Evolutionary conservation across 2,888 invertebrate species (phyloP), one percentile per base, ranked within the genome.

Genomic region (Phania funesta): DNA sequence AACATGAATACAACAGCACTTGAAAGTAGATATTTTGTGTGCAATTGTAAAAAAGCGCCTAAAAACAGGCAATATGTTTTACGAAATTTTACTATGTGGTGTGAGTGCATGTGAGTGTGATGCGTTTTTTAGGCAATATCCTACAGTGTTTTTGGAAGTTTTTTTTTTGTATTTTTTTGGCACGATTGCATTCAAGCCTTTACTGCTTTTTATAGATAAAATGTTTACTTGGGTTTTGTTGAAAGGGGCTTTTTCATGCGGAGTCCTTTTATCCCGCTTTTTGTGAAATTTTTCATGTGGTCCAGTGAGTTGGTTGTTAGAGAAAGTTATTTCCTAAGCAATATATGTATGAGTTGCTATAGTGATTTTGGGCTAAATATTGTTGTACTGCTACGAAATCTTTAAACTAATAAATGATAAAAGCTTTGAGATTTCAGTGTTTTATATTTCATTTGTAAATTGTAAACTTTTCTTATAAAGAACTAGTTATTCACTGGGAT

Each of bases 1-100:
- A 64, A 65, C 44, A 46, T 32, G 32, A 13, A 16, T 11, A 38
- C 35, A 64, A 50, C 18, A 64, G 29, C 74, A 74, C 65, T 82
- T 79, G 41, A 74, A 56, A 52, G 52, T n/a, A 11, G 13, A 11
- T 13, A 16, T 26, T 41, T 38, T 58, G 13, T 58, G 29, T 32
- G 26, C 65, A 62, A 41, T 50, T 56, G 38, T n/a, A 50, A 70
- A 65, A 64, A 71, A 65, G 16, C 78, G 74, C 79, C 79, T 75
- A 79, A 82, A 82, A 82, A 46, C 79, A 68, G 74, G 60, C 82
- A 75, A 75, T 70, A 75, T 64, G 74, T 65, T 77, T 78, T 48
- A 9, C 24, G n/a, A 56, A 41, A 32, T 77, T 22, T 41, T 29
- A 56, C 32, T 22, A n/a, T 5, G 58, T 41, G 8, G 24, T 7